phyloP scores from a whole-genome alignment of 2,113 vertebrate genomes.

The Phrynocephalus versicolor region DNA sequence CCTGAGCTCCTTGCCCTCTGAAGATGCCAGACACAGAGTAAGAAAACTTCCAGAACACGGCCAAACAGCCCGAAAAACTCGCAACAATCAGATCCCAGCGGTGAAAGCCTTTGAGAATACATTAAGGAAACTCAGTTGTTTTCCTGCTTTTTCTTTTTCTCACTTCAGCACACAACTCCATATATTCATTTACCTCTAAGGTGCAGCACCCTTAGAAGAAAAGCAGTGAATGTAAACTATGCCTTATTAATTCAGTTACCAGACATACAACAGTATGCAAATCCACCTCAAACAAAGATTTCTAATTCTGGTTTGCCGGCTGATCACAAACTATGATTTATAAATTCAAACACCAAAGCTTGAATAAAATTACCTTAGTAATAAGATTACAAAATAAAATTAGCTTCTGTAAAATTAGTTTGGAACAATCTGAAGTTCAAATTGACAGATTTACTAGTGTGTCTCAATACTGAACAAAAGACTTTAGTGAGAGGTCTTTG shows the following conservation, averaged over 20 bases:
- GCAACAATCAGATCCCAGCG: too few species aligned
- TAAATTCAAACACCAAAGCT: background rate
- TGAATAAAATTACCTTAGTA: too few species aligned
- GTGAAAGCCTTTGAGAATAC: background rate
- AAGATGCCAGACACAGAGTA: too few species aligned
- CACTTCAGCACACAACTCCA: background rate
- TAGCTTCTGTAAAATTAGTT: background rate
- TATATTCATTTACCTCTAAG: background rate
- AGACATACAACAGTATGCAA: background rate
- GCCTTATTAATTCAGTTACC: background rate
- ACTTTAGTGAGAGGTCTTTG: background rate
- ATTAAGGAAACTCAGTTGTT: background rate
- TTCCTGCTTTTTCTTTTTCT: background rate
- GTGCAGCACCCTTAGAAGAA: background rate
- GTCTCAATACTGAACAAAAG: background rate
- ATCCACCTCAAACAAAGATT: background rate
- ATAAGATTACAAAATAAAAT: too few species aligned
- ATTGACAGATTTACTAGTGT: background rate
- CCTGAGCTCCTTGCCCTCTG: too few species aligned
- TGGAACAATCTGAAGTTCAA: background rate
- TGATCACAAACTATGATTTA: background rate
- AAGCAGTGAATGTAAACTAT: background rate
- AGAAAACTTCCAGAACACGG: too few species aligned
- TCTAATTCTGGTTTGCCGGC: background rate
- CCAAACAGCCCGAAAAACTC: too few species aligned